These are phyloP conservation scores for Ahaetulla prasina DNA, from an alignment of 2,113 vertebrate genomes.

Conservation along the genomic window DNA sequence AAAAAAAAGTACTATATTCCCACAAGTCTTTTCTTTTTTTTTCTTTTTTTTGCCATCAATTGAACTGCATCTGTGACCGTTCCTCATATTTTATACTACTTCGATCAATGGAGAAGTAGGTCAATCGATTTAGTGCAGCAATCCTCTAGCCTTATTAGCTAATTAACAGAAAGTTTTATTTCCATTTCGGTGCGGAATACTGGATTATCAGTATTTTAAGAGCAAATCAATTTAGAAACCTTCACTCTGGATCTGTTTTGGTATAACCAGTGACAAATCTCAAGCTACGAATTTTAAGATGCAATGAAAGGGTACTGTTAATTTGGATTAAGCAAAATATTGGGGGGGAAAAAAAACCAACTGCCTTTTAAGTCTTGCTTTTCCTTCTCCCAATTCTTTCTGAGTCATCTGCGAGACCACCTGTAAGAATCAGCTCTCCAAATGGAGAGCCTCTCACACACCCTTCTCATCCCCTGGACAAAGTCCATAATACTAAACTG, in stretches of 20 bases:
- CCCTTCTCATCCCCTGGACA: background rate
- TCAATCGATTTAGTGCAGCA: background rate
- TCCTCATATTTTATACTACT: background rate
- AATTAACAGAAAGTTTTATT: background rate
- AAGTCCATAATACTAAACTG: constrained; percentile 9
- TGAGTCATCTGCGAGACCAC: background rate
- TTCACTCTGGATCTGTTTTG: background rate
- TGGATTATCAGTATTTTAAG: background rate
- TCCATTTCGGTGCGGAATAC: background rate
- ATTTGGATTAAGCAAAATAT: background rate
- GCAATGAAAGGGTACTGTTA: background rate
- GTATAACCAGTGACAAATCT: background rate
- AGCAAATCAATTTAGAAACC: background rate
- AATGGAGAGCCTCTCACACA: background rate
- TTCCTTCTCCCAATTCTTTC: background rate
- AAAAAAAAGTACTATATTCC: background rate
- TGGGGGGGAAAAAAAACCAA: background rate
- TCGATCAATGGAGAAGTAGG: background rate
- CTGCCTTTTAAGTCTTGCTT: background rate
- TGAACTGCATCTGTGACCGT: background rate
- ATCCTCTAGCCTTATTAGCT: background rate
- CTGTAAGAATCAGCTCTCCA: background rate
- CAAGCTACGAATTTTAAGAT: background rate
- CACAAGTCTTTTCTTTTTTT: background rate
- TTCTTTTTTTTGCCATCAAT: background rate